phyloP scores from a whole-genome alignment of 2,113 vertebrate genomes.

The Kobus ellipsiprymnus region DNA sequence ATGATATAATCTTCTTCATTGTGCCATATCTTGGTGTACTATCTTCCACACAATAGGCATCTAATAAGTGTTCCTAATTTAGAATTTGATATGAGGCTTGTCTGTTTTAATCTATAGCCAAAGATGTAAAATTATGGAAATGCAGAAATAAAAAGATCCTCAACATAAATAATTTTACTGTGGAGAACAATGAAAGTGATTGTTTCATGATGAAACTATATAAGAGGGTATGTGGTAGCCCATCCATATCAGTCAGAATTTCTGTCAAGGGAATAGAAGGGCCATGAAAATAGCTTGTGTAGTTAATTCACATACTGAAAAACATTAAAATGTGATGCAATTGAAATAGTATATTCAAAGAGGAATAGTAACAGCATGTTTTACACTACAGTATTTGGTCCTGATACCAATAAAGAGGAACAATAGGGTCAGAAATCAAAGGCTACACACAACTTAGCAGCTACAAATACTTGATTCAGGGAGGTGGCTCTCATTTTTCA shows the following conservation, averaged over 20 bases:
- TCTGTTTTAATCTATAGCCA: not conserved
- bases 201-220: not conserved
- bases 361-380: not conserved
- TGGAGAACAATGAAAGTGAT: not conserved
- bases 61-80: not conserved
- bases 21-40: not conserved
- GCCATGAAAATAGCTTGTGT: not conserved
- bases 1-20: not conserved
- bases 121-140: not conserved
- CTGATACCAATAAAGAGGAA: not conserved
- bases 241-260: not conserved
- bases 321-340: not conserved
- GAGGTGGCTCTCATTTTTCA: not conserved
- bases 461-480: not conserved
- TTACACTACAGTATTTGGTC: not conserved
- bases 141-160: not conserved
- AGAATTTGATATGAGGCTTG: not conserved
- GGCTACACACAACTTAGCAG: not conserved
- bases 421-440: not conserved
- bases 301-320: not conserved
- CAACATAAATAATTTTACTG: not conserved
- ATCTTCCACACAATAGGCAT: not conserved
- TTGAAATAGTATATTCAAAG: not conserved
- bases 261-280: not conserved
- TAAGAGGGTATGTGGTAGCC: not conserved